Evolutionary conservation across 1,140 invertebrate genomes (phyloP), one percentile per base, ranked within the genome.

Genomic region (Orchesella cincta): DNA sequence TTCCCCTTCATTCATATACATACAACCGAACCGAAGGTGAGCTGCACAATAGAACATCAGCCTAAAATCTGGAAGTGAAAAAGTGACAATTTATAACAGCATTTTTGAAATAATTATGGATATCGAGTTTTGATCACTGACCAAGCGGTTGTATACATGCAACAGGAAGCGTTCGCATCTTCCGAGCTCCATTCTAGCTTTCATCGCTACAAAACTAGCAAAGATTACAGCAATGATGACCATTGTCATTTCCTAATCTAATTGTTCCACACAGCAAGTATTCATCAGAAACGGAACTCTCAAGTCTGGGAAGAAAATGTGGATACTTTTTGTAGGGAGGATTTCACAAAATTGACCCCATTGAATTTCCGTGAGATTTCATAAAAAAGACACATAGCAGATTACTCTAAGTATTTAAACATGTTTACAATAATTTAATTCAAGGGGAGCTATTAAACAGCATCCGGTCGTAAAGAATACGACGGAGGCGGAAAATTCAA

Each of bases 201-300:
- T 23, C 54, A 12, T 18, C 54, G 23, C 5, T 26, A n/a, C 5
- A 57, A 23, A 8, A 57, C 26, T 12, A 57, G n/a, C n/a, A n/a
- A n/a, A n/a, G n/a, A n/a, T n/a, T n/a, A n/a, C n/a, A n/a, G n/a
- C n/a, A n/a, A n/a, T n/a, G n/a, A 57, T 26, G 3, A 26, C 23
- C 14, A 23, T 26, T 5, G 33, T 8, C 62, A 3, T n/a, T 67
- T 8, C 31, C 62, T 1, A 33, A 5, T 5, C 31, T 67, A 5
- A 12, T 33, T 12, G 28, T 67, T 67, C 62, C 62, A 31, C 1
- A 33, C 8, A 67, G 31, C 31, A 67, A 67, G n/a, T 67, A 67
- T 23, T 67, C 62, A 33, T 67, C 62, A 67, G 62, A 67, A 67
- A 31, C 62, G 31, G 62, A 67, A 31, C 62, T 67, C 12, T 31